Evolutionary conservation across 2,113 vertebrate species (phyloP).

Genomic region (Myocastor coypus): DNA sequence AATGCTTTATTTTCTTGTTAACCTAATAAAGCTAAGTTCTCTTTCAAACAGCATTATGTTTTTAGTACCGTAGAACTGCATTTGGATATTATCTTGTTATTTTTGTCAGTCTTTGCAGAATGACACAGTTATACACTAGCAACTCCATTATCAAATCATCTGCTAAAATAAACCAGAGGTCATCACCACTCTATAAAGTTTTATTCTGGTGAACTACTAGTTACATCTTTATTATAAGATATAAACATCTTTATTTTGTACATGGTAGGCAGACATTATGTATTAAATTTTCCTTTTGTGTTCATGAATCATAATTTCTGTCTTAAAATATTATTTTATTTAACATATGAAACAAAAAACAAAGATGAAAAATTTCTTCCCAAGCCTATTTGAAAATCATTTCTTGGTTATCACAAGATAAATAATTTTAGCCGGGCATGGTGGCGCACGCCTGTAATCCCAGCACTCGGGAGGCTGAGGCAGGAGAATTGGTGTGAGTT

Average conservation of each 20-base stretch:
- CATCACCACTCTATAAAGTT: background rate
- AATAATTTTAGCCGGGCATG: slow-evolving; percentile 19
- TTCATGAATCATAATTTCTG: slow-evolving; percentile 28
- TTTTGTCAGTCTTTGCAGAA: slow-evolving; percentile 42
- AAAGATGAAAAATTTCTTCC: slow-evolving; percentile 5
- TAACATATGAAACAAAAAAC: background rate
- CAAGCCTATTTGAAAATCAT: background rate
- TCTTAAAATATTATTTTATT: slow-evolving; percentile 25
- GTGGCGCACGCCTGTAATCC: too few species aligned
- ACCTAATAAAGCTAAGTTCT: slow-evolving; percentile 35
- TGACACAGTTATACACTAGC: background rate
- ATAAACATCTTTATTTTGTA: background rate
- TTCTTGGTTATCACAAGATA: slow-evolving; percentile 11
- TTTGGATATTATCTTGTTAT: background rate
- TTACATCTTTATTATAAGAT: slow-evolving; percentile 39
- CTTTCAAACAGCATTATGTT: background rate
- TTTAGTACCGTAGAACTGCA: background rate
- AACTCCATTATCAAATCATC: background rate
- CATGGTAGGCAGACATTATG: background rate
- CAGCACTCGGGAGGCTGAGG: too few species aligned
- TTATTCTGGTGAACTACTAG: slow-evolving; percentile 23
- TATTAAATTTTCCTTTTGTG: slow-evolving; percentile 5
- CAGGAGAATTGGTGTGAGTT: too few species aligned
- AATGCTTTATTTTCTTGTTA: slow-evolving; percentile 58
- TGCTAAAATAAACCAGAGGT: background rate